Conservation (phyloP, 2,888 invertebrate genomes). For the Allophyes oxyacanthae region DNA sequence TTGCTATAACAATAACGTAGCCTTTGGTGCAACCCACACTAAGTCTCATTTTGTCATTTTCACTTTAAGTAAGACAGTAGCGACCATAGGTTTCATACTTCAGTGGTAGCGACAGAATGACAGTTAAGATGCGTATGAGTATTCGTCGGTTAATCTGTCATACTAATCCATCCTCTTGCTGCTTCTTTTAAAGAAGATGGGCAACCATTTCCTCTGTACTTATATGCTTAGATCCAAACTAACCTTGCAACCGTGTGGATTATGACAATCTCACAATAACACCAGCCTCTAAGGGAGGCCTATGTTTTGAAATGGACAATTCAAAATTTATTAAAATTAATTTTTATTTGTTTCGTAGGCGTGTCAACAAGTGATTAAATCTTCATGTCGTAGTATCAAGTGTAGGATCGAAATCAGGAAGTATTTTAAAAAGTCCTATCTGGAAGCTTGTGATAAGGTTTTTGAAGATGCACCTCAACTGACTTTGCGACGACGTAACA, state of each 20-base stretch:
- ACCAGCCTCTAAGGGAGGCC: neutral
- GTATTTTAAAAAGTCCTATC: neutral
- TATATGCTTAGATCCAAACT: too few relatives aligned
- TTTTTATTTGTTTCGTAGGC: constrained; percentile 13
- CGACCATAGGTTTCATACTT: too few relatives aligned
- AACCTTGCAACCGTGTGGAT: neutral
- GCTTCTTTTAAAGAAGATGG: too few relatives aligned
- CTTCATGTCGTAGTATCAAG: constrained; percentile 2
- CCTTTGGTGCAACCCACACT: too few relatives aligned
- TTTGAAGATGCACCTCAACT: constrained; percentile 3
- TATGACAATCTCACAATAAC: neutral
- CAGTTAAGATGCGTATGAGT: too few relatives aligned
- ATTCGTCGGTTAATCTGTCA: too few relatives aligned
- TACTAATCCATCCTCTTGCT: too few relatives aligned
- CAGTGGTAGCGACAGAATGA: too few relatives aligned
- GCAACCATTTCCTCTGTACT: too few relatives aligned
- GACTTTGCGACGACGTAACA: neutral
- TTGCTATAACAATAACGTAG: too few relatives aligned
- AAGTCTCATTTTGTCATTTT: too few relatives aligned
- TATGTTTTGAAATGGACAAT: constrained; percentile 9
- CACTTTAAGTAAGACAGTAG: too few relatives aligned
- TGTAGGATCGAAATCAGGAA: constrained; percentile 2
- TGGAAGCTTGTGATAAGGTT: neutral
- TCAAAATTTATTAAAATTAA: neutral
- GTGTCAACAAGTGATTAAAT: constrained; percentile 2